Percentiles rank a stretch among this genome's conserved stretches.
Evolutionary conservation across 2,888 invertebrate genomes (phyloP).

Genomic region (Seira musarum): DNA sequence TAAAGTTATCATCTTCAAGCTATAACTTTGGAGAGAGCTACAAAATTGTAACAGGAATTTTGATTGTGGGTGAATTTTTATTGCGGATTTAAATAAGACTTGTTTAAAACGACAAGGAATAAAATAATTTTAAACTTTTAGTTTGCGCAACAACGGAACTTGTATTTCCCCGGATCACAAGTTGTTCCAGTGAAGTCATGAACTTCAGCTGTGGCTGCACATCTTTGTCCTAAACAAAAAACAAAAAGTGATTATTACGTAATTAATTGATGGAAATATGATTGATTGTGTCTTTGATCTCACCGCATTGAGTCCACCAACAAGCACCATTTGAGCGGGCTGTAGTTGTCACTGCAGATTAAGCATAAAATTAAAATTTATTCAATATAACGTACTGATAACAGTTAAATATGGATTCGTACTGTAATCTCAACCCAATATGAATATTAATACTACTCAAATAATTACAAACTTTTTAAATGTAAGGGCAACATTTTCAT

Average conservation of each 20-base stretch:
- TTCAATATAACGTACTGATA: too few species aligned
- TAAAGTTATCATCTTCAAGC: too few species aligned
- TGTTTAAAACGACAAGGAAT: not conserved
- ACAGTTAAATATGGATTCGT: too few species aligned
- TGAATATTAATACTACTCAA: too few species aligned
- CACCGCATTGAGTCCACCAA: conserved; percentile 61
- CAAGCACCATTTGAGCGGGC: conserved; percentile 41
- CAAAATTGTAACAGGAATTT: too few species aligned
- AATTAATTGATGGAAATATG: too few species aligned
- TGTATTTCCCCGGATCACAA: conserved; percentile 54
- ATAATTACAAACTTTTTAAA: too few species aligned
- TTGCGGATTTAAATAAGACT: too few species aligned
- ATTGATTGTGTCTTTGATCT: not conserved
- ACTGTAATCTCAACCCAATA: too few species aligned
- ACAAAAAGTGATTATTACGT: not conserved
- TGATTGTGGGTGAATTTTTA: too few species aligned
- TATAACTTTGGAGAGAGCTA: too few species aligned
- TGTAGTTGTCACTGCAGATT: conserved; percentile 32
- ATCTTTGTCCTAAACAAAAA: conserved; percentile 35
- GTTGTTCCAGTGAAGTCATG: conserved; percentile 45
- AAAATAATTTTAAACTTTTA: conserved; percentile 12
- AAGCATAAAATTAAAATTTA: not conserved
- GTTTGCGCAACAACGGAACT: conserved; percentile 51
- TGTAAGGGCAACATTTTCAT: too few species aligned
- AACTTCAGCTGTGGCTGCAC: conserved; percentile 44